Evolutionary conservation across 2,797 vertebrate species (phyloP), one percentile per base, ranked within the genome.

Genomic region (Crocodylus rhombifer): DNA sequence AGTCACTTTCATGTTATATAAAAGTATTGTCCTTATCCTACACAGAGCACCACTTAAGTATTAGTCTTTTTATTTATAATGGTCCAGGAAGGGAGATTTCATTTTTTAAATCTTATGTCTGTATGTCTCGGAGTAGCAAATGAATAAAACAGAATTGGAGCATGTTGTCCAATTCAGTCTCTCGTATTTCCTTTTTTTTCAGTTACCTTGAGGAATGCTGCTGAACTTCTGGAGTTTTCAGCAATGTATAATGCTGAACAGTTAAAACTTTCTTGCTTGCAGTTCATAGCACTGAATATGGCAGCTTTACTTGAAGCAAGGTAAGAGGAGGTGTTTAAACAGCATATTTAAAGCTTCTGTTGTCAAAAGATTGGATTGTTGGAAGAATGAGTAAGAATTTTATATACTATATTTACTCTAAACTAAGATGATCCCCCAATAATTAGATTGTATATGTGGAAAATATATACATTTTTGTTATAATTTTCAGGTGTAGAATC

Each of bases 161-260:
- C 14, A 4, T 0, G 0, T 83, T 55, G 13, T 12, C 10, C 61
- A 56, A 8, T 30, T 84, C 7, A 57, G 4, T 82, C 56, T 63
- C 26, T 77, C 87, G 36, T 57, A 63, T 86, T 80, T 94, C 20
- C 80, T 95, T 73, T 77, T 79, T 79, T 96, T 95, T 58, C 97
- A 99, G 99, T 99, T 97, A 99, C 99, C 23, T 97, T 99, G 91
- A 99, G 99, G 97, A 99, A 99, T 30, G 98, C 98, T 77, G 98
- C 99, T 0, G 99, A 99, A 97, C 97, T 99, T 65, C 96, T 99
- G 97, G 99, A 99, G 96, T 99, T 99, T 97, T 97, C 99, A 62
- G 97, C 98, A 17, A 97, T 98, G 97, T 99, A 99, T 97, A 99
- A 98, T 18, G 99, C 99, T 69, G 98, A 99, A 58, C 99, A 99